Conservation (phyloP, 2,888 invertebrate species). For the Rhagonycha fulva region DNA sequence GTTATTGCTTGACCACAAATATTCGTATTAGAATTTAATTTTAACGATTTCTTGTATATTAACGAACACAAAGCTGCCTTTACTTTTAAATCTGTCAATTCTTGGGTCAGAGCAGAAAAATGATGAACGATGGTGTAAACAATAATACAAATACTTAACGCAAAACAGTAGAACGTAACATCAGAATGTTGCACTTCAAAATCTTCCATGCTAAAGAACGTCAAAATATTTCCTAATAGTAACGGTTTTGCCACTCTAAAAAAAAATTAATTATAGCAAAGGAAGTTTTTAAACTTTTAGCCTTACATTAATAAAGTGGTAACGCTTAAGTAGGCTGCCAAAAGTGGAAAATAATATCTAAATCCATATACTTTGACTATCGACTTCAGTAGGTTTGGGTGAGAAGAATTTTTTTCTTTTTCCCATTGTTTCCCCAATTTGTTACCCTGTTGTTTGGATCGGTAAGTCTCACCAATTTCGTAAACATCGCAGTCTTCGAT, state of each 20-base stretch:
- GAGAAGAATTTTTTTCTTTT: not conserved
- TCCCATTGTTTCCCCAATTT: not conserved
- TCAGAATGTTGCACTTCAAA: not conserved
- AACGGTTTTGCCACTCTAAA: not conserved
- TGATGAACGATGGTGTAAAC: not conserved
- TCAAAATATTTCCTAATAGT: not conserved
- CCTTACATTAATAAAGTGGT: not conserved
- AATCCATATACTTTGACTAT: not conserved
- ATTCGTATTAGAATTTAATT: not conserved
- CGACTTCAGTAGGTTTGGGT: not conserved
- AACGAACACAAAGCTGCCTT: not conserved
- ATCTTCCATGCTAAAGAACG: not conserved
- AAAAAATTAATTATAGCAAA: not conserved
- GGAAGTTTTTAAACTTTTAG: not conserved
- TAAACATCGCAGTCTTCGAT: not conserved
- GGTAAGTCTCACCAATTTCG: not conserved
- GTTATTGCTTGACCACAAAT: slow-evolving; percentile 59
- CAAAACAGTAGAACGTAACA: not conserved
- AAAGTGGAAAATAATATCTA: not conserved
- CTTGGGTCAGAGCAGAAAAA: not conserved
- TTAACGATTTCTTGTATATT: not conserved
- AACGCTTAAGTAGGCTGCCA: not conserved
- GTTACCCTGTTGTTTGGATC: not conserved
- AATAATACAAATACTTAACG: not conserved
- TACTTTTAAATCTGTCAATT: not conserved